Evolutionary conservation across 2,888 invertebrate species (phyloP).

Genomic region (Eristalis intricaria): DNA sequence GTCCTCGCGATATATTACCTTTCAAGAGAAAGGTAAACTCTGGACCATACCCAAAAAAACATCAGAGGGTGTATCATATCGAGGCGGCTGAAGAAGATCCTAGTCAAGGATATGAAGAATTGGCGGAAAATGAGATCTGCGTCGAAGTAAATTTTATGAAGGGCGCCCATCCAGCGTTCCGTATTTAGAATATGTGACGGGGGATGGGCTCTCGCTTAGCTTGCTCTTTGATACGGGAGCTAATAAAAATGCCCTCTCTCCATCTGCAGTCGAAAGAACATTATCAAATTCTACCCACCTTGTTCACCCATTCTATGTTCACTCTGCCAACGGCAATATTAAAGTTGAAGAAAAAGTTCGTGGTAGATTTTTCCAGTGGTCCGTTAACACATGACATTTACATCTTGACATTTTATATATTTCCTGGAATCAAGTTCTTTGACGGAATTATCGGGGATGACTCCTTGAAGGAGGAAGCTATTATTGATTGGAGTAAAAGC

Average conservation of each 20-base stretch:
- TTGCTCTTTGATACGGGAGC: too few relatives aligned
- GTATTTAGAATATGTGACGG: not conserved
- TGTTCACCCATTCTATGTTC: not conserved
- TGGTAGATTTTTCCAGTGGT: not conserved
- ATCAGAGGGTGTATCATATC: not conserved
- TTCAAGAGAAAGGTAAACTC: constrained; percentile 8
- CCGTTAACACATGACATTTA: not conserved
- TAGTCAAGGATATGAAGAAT: not conserved
- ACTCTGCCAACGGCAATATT: not conserved
- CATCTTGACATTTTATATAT: not conserved
- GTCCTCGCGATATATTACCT: not conserved
- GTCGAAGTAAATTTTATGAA: constrained; percentile 21
- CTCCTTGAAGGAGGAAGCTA: not conserved
- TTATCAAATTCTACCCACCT: not conserved
- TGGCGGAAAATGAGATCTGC: not conserved
- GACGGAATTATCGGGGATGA: not conserved
- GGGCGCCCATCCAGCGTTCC: constrained; percentile 7
- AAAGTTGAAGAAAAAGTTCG: not conserved
- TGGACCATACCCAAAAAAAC: not conserved
- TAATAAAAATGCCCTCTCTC: too few relatives aligned
- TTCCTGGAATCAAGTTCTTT: not conserved
- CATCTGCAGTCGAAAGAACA: too few relatives aligned
- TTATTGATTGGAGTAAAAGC: not conserved
- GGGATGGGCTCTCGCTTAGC: too few relatives aligned
- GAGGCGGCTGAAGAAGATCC: not conserved